Evolutionary conservation across 2,888 invertebrate species (phyloP), one percentile per base, ranked within the genome.

Genomic region (Petrophora chlorosata): DNA sequence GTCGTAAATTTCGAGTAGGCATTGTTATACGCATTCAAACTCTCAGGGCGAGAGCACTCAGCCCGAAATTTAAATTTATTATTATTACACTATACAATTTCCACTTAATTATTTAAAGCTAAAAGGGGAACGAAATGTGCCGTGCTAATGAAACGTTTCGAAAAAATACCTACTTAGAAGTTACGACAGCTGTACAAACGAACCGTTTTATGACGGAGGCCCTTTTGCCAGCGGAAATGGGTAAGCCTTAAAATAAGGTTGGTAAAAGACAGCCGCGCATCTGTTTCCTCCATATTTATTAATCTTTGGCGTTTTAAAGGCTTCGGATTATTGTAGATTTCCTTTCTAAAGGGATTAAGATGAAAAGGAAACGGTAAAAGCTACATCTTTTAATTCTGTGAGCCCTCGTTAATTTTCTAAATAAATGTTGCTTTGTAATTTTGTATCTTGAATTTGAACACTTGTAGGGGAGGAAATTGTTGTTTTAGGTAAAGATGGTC

Each of bases 51-150:
- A 43, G 33, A 54, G 54, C 56, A 52, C 55, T 58, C 59, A 49
- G 40, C 49, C 50, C 28, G 42, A 51, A 59, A 62, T 59, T 62
- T 28, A 53, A 59, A 62, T 62, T 62, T 62, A 62, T 58, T 62
- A 53, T 58, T 62, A 62, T 59, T 62, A 51, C 54, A 55, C 54
- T 53, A 56, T 55, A 53, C 47, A 53, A 58, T 56, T 57, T 41
- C 48, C 51, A 58, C 56, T 58, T 61, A 58, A 58, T 62, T 62
- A 62, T 59, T 58, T 52, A 53, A 57, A 53, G 55, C 49, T 46
- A 43, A 49, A 39, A 52, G 52, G 53, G 53, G 41, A 40, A 55
- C 32, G 46, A 35, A 48, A 41, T 28, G 43, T 43, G 26, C 50
- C 40, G 35, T 39, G 43, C 44, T 49, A 51, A 56, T 57, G 35